Base-by-base conservation (phyloP, 2,113 vertebrate genomes). In the Ascaphus truei region DNA sequence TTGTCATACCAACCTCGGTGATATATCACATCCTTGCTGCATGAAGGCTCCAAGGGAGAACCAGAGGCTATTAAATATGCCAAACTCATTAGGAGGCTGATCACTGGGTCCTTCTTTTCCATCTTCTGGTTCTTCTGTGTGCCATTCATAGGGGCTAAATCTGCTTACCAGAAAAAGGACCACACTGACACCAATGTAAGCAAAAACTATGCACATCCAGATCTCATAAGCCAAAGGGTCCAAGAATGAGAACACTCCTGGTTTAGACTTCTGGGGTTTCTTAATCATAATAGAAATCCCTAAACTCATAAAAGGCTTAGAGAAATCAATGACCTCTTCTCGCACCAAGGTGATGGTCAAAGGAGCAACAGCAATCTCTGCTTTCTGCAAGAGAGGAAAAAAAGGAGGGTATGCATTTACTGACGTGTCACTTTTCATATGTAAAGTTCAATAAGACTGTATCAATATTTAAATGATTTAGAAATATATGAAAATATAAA, bases 231-330 rank as follows among this genome's bases (percentile, higher is more conserved):
- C 97, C 87, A 99, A 88, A 22, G 96, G 96, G 75, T 99, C 96
- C 89, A 99, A 87, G 88, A 99, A 99, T 76, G 97, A 99, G 88
- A 99, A 99, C 50, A 98, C 97, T 60, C 97, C 97, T 0, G 97
- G 97, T 86, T 99, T 99, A 62, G 97, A 99, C 86, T 99, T 99
- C 83, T 99, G 97, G 20, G 97, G 97, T 80, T 99, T 99, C 89
- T 99, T 99, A 88, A 99, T 99, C 97, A 99, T 99, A 84, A 99
- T 99, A 84, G 96, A 98, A 84, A 99, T 99, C 72, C 97, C 97
- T 85, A 99, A 85, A 80, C 95, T 98, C 97, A 99, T 99, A 85
- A 99, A 99, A 77, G 97, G 97, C 80, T 99, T 98, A 55, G 97
- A 99, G 87, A 99, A 99, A 86, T 99, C 97, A 71, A 99, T 99